Evolutionary conservation across 2,113 vertebrate species (phyloP), one percentile per base, ranked within the genome.

Genomic region (Anoura caudifer): DNA sequence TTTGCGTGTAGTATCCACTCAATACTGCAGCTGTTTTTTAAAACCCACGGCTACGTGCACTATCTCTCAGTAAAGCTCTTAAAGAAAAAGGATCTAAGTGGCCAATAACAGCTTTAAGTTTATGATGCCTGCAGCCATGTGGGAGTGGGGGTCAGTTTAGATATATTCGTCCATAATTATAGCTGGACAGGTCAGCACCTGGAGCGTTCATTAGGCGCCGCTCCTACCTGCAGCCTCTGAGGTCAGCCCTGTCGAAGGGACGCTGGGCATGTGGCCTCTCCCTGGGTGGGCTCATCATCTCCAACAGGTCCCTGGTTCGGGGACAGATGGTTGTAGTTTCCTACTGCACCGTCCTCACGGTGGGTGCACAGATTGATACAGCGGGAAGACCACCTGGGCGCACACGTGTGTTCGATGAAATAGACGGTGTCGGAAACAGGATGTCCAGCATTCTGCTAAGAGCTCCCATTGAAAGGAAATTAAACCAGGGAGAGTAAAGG

Each of bases 101-200:
- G 8, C 43, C 90, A 65, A 38, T 31, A 61, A 7, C 13, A 31
- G 70, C 22, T 91, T 83, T 79, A 69, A 73, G 15, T 90, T 59
- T 7, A 36, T 28, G 61, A 59, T 50, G 50, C 45, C 19, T 47
- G 15, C 17, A 16, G 61, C 41, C 43, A 4, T 61, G 47, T 65
- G 43, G 31, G 69, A 36, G 15, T n/a, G 22, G 43, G 91, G 28
- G 6, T 52, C 41, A 59, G 47, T 26, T 7, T 31, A 31, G 81
- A 17, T 45, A 4, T 3, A 70, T 33, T 33, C 33, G 52, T 31
- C 33, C 4, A 0, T 1, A 12, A 7, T 7, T 12, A 1, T 4
- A 14, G 19, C 15, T 5, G 6, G 13, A 38, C 15, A 10, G 28
- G 15, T 28, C 38, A 3, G 5, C 0, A 0, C 41, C 14, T 0